A percentile compares a stretch with the other conserved stretches of the same genome.
Evolutionary conservation across 2,888 invertebrate genomes (phyloP).

Genomic region (Boloria selene): DNA sequence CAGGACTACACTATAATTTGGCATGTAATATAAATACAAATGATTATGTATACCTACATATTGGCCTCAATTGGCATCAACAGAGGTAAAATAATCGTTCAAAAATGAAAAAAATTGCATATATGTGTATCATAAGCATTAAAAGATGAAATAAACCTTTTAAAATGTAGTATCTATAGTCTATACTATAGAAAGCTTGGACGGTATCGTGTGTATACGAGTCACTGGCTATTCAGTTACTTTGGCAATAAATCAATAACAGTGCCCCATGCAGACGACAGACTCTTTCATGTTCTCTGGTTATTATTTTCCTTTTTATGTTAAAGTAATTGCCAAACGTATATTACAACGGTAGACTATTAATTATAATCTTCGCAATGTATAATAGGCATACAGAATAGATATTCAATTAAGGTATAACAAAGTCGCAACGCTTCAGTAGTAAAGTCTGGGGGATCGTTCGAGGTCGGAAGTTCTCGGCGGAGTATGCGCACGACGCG

Average conservation of each 20-base stretch:
- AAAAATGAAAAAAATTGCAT: no score
- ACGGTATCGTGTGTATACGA: not conserved
- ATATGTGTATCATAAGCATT: no score
- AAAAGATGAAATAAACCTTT: no score
- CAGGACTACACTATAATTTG: no score
- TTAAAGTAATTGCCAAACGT: not conserved
- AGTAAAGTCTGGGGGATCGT: constrained; percentile 52
- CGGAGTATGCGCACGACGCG: constrained; percentile 47
- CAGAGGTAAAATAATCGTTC: no score
- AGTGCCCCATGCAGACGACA: not conserved
- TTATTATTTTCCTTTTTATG: not conserved
- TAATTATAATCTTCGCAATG: constrained; percentile 7
- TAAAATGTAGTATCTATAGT: no score
- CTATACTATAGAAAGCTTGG: not conserved
- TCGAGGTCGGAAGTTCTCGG: constrained; percentile 52
- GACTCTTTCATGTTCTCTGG: not conserved
- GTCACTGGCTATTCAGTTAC: constrained; percentile 3
- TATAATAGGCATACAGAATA: constrained; percentile 6
- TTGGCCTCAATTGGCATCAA: no score
- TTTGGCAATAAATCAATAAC: constrained; percentile 27
- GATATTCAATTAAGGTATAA: constrained; percentile 17
- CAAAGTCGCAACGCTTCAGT: constrained; percentile 12
- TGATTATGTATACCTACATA: no score
- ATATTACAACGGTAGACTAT: not conserved
- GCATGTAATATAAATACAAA: no score